These are phyloP conservation scores for Pteruthius melanotis DNA, from an alignment of 2,113 vertebrate genomes.

Conservation along the genomic window DNA sequence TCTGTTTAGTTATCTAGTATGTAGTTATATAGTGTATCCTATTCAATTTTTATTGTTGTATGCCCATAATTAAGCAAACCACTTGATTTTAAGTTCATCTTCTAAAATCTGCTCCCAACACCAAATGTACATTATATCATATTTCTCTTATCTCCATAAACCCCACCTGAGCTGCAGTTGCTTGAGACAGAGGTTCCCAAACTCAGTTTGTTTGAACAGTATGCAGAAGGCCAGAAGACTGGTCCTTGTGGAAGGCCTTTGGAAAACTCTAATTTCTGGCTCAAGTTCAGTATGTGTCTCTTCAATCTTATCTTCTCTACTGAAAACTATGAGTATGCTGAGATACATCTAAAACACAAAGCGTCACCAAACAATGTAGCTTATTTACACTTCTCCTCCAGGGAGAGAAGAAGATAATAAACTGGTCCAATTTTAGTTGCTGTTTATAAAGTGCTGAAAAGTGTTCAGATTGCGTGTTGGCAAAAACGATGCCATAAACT, in stretches of 20 bases:
- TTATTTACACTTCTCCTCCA: not conserved
- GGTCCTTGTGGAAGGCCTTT: not conserved
- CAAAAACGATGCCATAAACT: not conserved
- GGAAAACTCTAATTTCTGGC: not conserved
- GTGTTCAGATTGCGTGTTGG: not conserved
- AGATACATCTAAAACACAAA: not conserved
- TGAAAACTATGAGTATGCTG: not conserved
- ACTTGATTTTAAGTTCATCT: not conserved
- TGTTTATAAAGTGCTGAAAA: not conserved
- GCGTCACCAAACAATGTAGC: not conserved
- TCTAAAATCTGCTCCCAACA: not conserved
- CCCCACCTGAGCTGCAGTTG: not conserved
- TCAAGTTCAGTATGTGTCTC: not conserved
- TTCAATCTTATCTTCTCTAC: not conserved
- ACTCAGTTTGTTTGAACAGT: not conserved
- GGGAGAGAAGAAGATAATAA: not conserved
- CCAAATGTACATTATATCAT: not conserved
- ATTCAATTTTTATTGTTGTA: not conserved
- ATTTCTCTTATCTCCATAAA: not conserved
- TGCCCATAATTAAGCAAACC: not conserved
- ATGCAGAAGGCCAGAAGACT: not conserved
- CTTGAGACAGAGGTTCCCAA: not conserved
- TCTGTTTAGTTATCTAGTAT: not conserved
- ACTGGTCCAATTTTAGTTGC: not conserved
- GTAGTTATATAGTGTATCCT: too few relatives aligned